A percentile compares a stretch with the other conserved stretches of the same genome.
These are phyloP conservation scores for Acanthornis magna DNA, from an alignment of 2,797 vertebrate genomes.

Conservation along the genomic window DNA sequence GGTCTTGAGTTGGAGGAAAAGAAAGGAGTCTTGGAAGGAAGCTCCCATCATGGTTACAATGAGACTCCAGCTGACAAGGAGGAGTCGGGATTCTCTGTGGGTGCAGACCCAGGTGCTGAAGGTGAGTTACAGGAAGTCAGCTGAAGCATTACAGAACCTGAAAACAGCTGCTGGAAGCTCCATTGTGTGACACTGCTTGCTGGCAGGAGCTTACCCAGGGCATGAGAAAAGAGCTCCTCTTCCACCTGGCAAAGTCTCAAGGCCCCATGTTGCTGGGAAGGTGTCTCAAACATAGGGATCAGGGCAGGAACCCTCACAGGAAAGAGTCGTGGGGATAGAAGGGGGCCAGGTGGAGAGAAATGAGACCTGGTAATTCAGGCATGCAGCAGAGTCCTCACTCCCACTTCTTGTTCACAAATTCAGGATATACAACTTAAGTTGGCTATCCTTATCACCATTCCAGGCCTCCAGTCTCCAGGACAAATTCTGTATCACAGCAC, in stretches of 20 bases:
- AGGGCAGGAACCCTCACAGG: neutral
- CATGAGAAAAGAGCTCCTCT: neutral
- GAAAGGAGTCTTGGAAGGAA: neutral
- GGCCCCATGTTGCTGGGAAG: neutral
- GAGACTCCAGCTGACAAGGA: neutral
- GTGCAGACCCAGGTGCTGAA: neutral
- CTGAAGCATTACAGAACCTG: neutral
- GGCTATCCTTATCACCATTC: neutral
- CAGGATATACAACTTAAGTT: neutral
- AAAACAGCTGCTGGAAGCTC: neutral
- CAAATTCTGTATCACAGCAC: neutral
- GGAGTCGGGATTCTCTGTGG: neutral
- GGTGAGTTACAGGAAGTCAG: neutral
- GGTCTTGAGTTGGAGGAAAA: neutral
- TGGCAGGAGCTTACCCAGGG: neutral
- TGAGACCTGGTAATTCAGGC: neutral
- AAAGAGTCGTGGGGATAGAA: neutral
- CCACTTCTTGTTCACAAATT: neutral
- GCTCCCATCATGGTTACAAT: neutral
- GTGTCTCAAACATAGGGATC: neutral
- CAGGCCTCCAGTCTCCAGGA: neutral
- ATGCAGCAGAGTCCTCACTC: neutral
- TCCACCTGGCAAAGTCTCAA: neutral
- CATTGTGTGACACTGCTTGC: fast-evolving
- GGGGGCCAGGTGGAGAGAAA: neutral